Conservation (phyloP, 2,888 invertebrate genomes). For the Syritta pipiens region DNA sequence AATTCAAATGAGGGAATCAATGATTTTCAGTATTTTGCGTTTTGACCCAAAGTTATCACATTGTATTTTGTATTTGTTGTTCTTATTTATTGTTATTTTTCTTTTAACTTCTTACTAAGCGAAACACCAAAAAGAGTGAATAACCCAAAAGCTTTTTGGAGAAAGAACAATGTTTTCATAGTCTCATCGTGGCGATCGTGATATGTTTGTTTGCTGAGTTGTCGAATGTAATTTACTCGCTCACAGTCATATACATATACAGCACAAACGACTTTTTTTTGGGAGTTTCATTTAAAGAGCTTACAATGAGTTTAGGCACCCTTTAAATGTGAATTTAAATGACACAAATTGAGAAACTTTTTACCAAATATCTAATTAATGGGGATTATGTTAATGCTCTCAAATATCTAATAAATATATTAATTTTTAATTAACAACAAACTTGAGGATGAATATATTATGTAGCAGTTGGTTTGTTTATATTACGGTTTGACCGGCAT, state of each 20-base stretch:
- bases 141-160: neutral
- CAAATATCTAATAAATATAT: conserved; percentile 3
- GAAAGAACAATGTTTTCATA: too few species aligned
- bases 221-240: conserved; percentile 4
- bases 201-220: too few species aligned
- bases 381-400: conserved; percentile 15
- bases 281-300: conserved; percentile 1
- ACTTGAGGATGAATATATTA: conserved; percentile 1
- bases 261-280: neutral
- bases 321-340: conserved; percentile 4
- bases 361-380: conserved; percentile 1
- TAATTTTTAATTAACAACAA: conserved; percentile 1
- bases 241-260: neutral
- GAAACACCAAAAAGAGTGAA: neutral
- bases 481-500: neutral
- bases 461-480: conserved; percentile 1
- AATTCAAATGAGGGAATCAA: neutral
- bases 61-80: conserved; percentile 3
- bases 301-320: conserved; percentile 5
- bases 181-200: too few species aligned
- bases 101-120: conserved; percentile 11
- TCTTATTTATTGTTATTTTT: conserved; percentile 3
- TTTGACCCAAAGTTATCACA: conserved; percentile 30
- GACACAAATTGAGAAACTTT: neutral
- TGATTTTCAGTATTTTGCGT: conserved; percentile 20